These are phyloP conservation scores for Pararge aegeria DNA, from an alignment of 1,140 invertebrate genomes.

Conservation along the genomic window DNA sequence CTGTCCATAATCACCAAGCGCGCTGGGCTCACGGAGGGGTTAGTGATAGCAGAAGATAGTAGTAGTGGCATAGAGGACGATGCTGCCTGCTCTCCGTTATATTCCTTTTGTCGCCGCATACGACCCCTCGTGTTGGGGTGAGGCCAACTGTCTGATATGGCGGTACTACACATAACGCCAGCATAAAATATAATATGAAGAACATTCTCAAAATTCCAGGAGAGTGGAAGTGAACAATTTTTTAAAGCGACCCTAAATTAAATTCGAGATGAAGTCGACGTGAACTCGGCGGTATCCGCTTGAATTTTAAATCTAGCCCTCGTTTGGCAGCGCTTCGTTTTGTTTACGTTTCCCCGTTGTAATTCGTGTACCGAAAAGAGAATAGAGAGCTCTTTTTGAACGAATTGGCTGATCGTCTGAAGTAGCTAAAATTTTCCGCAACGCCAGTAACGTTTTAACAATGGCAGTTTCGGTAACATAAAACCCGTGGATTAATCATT, in stretches of 20 bases:
- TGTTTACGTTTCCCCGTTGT: constrained; percentile 14
- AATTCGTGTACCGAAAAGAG: constrained; percentile 12
- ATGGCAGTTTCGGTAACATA: too few relatives aligned
- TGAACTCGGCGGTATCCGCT: constrained; percentile 4
- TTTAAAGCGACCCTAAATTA: constrained; percentile 19
- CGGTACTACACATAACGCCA: too few relatives aligned
- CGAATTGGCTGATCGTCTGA: constrained; percentile 11
- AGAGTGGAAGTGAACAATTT: constrained; percentile 14
- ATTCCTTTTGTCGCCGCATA: too few relatives aligned
- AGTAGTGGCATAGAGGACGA: too few relatives aligned
- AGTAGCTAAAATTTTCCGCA: constrained; percentile 11
- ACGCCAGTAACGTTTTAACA: neutral
- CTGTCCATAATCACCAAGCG: too few relatives aligned
- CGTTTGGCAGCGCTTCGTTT: constrained; percentile 13
- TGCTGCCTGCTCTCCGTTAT: too few relatives aligned
- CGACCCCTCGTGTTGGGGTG: too few relatives aligned
- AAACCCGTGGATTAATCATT: too few relatives aligned
- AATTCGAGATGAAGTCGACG: constrained; percentile 21
- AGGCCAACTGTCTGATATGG: too few relatives aligned
- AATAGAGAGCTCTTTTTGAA: constrained; percentile 9
- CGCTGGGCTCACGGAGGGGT: too few relatives aligned
- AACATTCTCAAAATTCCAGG: neutral
- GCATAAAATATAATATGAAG: too few relatives aligned
- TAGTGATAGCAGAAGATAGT: too few relatives aligned
- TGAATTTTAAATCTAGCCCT: constrained; percentile 17